Conservation (phyloP, 2,888 invertebrate genomes). For the Shargacucullia verbasci region DNA sequence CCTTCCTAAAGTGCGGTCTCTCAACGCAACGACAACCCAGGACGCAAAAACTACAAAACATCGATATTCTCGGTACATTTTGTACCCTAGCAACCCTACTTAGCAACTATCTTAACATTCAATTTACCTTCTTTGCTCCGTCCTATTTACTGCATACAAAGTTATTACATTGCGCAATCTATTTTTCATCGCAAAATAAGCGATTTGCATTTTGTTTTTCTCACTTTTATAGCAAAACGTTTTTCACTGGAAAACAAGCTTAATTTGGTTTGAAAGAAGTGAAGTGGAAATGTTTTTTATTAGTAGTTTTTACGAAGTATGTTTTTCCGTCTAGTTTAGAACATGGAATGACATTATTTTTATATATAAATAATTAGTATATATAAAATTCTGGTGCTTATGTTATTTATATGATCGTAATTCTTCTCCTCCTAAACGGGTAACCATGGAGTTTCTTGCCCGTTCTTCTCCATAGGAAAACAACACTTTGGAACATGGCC, state of each 20-base stretch:
- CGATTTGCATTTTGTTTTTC: slow-evolving; percentile 53
- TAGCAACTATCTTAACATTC: slow-evolving; percentile 52
- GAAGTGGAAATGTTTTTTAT: slow-evolving; percentile 29
- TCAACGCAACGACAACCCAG: neutral
- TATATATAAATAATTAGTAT: no score
- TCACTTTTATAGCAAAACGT: slow-evolving; percentile 35
- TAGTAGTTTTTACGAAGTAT: slow-evolving; percentile 8
- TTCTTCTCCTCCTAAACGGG: no score
- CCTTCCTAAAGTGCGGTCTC: no score
- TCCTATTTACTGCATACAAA: slow-evolving; percentile 51
- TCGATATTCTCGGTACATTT: neutral
- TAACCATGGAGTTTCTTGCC: no score
- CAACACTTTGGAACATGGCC: no score
- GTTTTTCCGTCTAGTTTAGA: no score
- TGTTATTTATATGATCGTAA: no score
- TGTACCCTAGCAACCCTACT: slow-evolving; percentile 11
- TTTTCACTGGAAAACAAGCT: slow-evolving; percentile 43
- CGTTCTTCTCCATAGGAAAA: no score
- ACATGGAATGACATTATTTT: no score
- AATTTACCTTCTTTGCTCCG: slow-evolving; percentile 40
- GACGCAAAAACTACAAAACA: neutral
- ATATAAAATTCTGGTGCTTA: no score
- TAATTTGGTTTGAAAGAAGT: slow-evolving; percentile 29
- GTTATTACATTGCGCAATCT: slow-evolving; percentile 52
- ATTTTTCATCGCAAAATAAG: slow-evolving; percentile 53